Evolutionary conservation across 1,140 invertebrate species (phyloP), one percentile per base, ranked within the genome.

Genomic region (Uloborus diversus): DNA sequence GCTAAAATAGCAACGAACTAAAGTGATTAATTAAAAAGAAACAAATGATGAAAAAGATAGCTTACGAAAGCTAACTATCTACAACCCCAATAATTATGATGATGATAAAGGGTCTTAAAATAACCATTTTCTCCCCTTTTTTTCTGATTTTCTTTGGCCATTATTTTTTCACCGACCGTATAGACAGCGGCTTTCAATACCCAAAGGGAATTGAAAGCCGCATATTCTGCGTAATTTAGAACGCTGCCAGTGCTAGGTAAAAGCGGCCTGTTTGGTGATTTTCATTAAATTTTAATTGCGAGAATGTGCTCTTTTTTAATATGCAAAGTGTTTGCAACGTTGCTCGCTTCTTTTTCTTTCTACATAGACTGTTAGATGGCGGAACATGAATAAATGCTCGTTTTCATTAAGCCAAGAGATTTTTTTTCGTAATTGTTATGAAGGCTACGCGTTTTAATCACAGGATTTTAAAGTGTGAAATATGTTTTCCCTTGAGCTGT

Each of bases 11-110:
- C 68, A 23, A 32, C 33, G 32, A 27, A 27, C 14, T n/a, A 62
- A 62, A 62, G 57, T 75, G 59, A 75, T 75, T 75, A 75, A 75
- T 75, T 75, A 75, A 75, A 75, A 75, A 75, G 70, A 75, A 75
- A 75, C 30, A 70, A 62, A 61, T 62, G 56, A 75, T 75, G 59
- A 75, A 75, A 70, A 75, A 75, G 70, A 62, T 75, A 62, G 56
- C 25, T 57, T 62, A 32, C 25, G 57, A 62, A 75, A 61, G 59
- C 56, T 75, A 75, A 75, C 70, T 75, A 75, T 75, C 70, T 75
- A 23, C 56, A 62, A 75, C 70, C 56, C 69, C 70, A 75, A 62
- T 75, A 75, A 73, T 75, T 75, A 75, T 62, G 70, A 62, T 17
- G 59, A 30, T 75, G 70, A 75, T 75, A 75, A 51, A 75, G 70